These are phyloP conservation scores for Athalia circularis DNA, from an alignment of 2,888 invertebrate species.

Conservation along the genomic window DNA sequence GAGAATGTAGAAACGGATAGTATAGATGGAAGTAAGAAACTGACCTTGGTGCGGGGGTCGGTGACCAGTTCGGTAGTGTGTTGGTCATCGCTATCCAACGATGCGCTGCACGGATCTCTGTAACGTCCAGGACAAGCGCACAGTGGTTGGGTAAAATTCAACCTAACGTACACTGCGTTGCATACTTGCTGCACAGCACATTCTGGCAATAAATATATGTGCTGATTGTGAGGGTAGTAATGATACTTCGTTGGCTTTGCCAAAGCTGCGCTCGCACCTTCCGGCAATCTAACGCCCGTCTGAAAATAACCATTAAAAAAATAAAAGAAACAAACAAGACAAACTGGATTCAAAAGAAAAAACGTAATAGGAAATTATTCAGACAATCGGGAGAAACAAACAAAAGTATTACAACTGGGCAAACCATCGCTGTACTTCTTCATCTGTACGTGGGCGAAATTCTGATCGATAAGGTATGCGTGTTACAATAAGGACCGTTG, in stretches of 20 bases:
- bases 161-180: slow-evolving; percentile 93
- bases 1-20: background rate
- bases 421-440: background rate
- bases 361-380: background rate
- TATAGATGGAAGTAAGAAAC: slow-evolving; percentile 49
- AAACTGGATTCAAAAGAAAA: background rate
- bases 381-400: background rate
- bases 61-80: slow-evolving; percentile 94
- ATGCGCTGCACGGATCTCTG: slow-evolving; percentile 93
- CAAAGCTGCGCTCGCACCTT: slow-evolving; percentile 74
- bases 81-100: slow-evolving; percentile 91
- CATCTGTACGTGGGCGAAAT: too few relatives aligned
- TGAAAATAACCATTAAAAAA: too few relatives aligned
- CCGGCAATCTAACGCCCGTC: slow-evolving; percentile 75
- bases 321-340: too few relatives aligned
- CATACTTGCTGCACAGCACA: slow-evolving; percentile 97
- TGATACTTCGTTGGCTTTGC: slow-evolving; percentile 95
- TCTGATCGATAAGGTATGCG: too few relatives aligned
- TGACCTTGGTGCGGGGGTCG: slow-evolving; percentile 89
- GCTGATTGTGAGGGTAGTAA: slow-evolving; percentile 95
- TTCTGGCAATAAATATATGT: slow-evolving; percentile 93
- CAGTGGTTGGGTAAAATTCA: slow-evolving; percentile 94
- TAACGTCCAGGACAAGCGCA: slow-evolving; percentile 94
- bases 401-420: background rate
- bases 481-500: too few relatives aligned